phyloP scores from a whole-genome alignment of 1,140 invertebrate species.

The Planococcus citri region DNA sequence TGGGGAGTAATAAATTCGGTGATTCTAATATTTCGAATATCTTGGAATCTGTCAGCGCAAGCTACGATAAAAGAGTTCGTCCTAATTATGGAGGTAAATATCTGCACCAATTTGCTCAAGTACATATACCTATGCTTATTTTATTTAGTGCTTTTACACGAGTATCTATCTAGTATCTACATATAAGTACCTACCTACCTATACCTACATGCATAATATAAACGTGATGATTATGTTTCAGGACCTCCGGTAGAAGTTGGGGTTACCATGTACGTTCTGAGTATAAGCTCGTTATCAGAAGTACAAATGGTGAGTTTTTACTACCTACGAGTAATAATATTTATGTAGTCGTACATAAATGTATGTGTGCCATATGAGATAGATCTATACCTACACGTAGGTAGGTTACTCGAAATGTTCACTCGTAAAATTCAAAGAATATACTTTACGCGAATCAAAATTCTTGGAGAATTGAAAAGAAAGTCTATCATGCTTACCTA shows the following conservation, averaged over 20 bases:
- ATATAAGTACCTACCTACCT: too few relatives aligned
- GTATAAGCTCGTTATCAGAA: slow-evolving; percentile 96
- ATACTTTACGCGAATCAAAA: too few relatives aligned
- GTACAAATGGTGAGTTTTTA: slow-evolving; percentile 88
- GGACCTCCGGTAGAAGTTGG: slow-evolving; percentile 89
- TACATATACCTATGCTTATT: too few relatives aligned
- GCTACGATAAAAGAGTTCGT: slow-evolving; percentile 95
- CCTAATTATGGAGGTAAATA: slow-evolving; percentile 93
- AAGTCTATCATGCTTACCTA: too few relatives aligned
- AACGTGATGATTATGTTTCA: slow-evolving; percentile 42
- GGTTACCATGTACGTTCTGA: slow-evolving; percentile 95
- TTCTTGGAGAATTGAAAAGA: too few relatives aligned
- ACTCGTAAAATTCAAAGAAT: too few relatives aligned
- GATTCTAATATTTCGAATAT: slow-evolving; percentile 87
- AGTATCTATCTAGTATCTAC: too few relatives aligned
- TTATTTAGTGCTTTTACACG: too few relatives aligned
- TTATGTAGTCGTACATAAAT: background rate
- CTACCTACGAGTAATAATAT: slow-evolving; percentile 10
- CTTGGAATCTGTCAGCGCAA: slow-evolving; percentile 80
- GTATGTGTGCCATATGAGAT: too few relatives aligned
- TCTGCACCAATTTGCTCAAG: background rate
- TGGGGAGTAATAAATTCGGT: slow-evolving; percentile 38
- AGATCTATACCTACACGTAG: too few relatives aligned
- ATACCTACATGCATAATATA: too few relatives aligned
- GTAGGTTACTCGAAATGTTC: too few relatives aligned